These are phyloP conservation scores for Sceloporus tristichus DNA, from an alignment of 2,113 vertebrate species.

Conservation along the genomic window DNA sequence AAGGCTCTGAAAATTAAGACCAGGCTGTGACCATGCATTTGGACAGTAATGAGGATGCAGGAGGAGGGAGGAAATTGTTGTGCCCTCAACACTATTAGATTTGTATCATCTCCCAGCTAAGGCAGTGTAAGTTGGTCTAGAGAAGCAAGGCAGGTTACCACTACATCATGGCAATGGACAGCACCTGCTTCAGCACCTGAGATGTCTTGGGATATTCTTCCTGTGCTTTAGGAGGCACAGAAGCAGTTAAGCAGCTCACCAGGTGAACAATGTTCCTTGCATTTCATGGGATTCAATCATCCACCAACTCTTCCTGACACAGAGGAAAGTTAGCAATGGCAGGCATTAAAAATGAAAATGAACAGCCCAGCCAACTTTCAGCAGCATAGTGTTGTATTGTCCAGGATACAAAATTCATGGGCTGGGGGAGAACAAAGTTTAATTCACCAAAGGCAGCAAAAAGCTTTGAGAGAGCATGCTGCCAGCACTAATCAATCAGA, in stretches of 20 bases:
- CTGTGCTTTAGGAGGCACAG: not conserved
- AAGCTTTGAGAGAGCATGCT: not conserved
- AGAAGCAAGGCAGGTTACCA: not conserved
- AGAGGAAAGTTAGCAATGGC: not conserved
- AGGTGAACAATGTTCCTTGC: no score
- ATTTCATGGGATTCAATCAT: not conserved
- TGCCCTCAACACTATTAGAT: not conserved
- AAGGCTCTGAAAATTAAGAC: not conserved
- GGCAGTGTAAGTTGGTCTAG: not conserved
- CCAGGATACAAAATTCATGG: not conserved
- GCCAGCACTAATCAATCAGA: conserved; percentile 4
- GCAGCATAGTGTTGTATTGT: not conserved
- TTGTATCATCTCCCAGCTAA: not conserved
- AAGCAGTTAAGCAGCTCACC: not conserved
- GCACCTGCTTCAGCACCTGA: not conserved
- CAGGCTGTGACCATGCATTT: not conserved
- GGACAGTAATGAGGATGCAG: not conserved
- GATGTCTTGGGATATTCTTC: not conserved
- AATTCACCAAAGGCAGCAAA: not conserved
- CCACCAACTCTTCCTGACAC: not conserved
- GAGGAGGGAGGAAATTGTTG: not conserved
- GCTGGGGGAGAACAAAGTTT: not conserved
- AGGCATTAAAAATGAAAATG: not conserved
- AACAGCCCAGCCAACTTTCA: not conserved
- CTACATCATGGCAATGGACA: no score